Evolutionary conservation across 2,797 vertebrate species (phyloP), one percentile per base, ranked within the genome.

Genomic region (Rousettus madagascariensis): DNA sequence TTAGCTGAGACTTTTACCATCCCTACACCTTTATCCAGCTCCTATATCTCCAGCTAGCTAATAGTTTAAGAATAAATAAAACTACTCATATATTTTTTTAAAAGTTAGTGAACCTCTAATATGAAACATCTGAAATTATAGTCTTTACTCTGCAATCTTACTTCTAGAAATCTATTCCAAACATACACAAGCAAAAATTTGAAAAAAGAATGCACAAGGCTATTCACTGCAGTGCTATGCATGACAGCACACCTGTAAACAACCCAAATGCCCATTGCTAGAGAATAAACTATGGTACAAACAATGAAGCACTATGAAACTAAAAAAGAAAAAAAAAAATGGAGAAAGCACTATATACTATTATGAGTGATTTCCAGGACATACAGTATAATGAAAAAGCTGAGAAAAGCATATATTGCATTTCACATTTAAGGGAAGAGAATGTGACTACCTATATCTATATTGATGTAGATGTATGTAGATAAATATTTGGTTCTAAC

Each of bases 141-240:
- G 63, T 66, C 59, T 17, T 46, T 90, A 36, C 4, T 46, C 26
- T 66, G 28, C 3, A 91, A n/a, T 79, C 26, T 36, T 86, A 86
- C 19, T 90, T 88, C 43, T 88, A 74, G 71, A n/a, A 91, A 84
- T 80, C 53, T 74, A 85, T 30, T 26, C 59, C 65, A 69, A 91
- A 74, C 36, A 68, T 41, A 5, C 15, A 74, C 2, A 83, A 71
- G 38, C 9, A 36, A 88, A 78, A 74, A 91, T 49, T 74, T 17
- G 20, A 84, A 68, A 90, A 96, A 57, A 78, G 30, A 61, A 79
- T 1, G 36, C 10, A 51, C 12, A 61, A 77, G 5, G 8, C 30
- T 90, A 93, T 86, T 96, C 30, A 53, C 6, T 79, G 57, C 0
- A 66, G 57, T 12, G 11, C 3, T 79, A 6, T n/a, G 16, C 26